Conservation (phyloP, 1,140 invertebrate genomes). For the Frieseomelitta varia region DNA sequence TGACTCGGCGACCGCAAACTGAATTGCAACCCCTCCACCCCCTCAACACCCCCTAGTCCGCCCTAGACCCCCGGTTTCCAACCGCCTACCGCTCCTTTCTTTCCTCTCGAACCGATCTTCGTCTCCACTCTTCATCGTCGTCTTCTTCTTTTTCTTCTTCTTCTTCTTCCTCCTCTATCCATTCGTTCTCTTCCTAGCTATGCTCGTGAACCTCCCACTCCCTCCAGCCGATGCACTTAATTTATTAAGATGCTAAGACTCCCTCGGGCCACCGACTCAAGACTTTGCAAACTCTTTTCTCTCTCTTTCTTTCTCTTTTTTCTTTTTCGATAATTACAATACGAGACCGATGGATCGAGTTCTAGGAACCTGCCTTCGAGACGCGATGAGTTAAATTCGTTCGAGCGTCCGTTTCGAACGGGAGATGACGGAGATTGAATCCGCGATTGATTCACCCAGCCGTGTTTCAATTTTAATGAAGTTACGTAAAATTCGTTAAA, state of each 20-base stretch:
- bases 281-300: not conserved
- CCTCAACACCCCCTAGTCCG: not conserved
- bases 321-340: not conserved
- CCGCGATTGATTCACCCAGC: too few relatives aligned
- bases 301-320: not conserved
- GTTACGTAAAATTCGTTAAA: constrained; percentile 23
- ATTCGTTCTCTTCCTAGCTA: not conserved
- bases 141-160: too few relatives aligned
- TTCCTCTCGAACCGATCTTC: constrained; percentile 4
- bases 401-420: not conserved
- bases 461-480: not conserved
- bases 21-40: constrained; percentile 67
- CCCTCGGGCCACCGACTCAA: not conserved
- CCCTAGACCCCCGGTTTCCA: not conserved
- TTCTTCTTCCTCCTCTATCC: not conserved
- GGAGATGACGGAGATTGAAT: not conserved
- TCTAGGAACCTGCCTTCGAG: constrained; percentile 7
- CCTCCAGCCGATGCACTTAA: constrained; percentile 15
- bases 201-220: constrained; percentile 4
- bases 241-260: constrained; percentile 38
- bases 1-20: constrained; percentile 66
- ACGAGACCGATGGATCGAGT: not conserved
- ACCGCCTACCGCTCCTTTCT: constrained; percentile 38
- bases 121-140: not conserved
- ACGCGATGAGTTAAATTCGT: not conserved